A percentile compares a stretch with the other conserved stretches of the same genome.
phyloP scores from a whole-genome alignment of 2,113 vertebrate species.

The Nothoprocta perdicaria region DNA sequence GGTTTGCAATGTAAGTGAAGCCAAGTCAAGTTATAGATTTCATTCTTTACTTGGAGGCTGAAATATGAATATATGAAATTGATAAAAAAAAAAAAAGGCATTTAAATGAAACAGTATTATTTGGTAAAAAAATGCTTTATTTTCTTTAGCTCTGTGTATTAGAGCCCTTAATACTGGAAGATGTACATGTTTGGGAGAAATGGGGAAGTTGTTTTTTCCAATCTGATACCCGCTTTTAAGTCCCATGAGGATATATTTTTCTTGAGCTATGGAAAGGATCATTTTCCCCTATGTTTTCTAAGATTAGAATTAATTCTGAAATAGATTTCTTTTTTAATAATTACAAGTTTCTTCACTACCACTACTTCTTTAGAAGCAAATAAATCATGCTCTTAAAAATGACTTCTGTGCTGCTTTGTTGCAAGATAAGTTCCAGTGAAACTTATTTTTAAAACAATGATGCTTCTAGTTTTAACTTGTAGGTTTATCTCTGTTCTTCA shows the following conservation, averaged over 20 bases:
- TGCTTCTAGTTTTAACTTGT: not conserved
- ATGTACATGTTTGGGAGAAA: not conserved
- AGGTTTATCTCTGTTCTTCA: not conserved
- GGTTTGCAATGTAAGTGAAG: not conserved
- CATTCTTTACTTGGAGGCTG: not conserved
- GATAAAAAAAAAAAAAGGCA: not conserved
- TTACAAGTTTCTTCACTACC: not conserved
- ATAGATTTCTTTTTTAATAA: not conserved
- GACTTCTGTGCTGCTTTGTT: not conserved
- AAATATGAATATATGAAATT: not conserved
- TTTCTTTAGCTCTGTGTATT: not conserved
- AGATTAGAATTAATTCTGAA: not conserved
- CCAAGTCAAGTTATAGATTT: not conserved
- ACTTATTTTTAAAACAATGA: not conserved
- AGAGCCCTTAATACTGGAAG: not conserved
- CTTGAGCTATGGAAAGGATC: not conserved
- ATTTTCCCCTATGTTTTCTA: not conserved
- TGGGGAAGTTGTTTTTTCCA: not conserved
- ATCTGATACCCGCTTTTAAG: not conserved
- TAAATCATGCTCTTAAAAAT: not conserved
- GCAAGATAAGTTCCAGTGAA: slow-evolving; percentile 1
- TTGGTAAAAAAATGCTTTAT: not conserved
- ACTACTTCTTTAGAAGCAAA: not conserved
- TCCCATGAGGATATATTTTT: not conserved
- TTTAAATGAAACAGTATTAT: not conserved